Base-by-base conservation (phyloP, 1,140 invertebrate genomes). In the Holotrichia oblita region DNA sequence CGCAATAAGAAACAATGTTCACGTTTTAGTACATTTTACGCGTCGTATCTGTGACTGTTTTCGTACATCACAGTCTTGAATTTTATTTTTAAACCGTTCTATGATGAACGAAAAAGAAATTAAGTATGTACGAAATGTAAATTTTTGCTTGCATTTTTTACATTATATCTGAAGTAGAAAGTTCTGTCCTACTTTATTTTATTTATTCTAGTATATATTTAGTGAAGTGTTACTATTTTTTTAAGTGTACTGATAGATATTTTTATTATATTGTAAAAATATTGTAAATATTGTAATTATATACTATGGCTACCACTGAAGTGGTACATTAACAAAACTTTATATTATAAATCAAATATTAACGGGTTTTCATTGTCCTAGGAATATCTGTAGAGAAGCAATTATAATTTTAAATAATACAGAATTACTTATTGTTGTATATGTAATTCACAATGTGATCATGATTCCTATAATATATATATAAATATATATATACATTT, bases 401-500 rank as follows among this genome's bases (percentile, higher is more conserved):
- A 22, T 69, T 69, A 69, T 69, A 22, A 55, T 55, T 55, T 17
- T 17, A 10, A 69, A 69, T 34, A 34, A 69, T 24, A 48, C n/a
- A 69, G 61, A 69, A 27, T 69, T 69, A 69, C 61, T 69, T 69
- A 69, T 69, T 69, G 22, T 69, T 27, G 27, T 69, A 69, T 27
- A 69, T 69, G 61, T 69, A 69, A 69, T 69, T 69, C 61, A 69
- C 2, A 69, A 69, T 69, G 61, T 69, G 61, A 69, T 69, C 20
- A 69, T 69, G 22, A 69, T 69, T 69, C 61, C 61, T 69, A 69
- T 73, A 80, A 80, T 76, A 74, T 59, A 34, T 34, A 34, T 34
- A 34, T 34, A 34, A 79, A 81, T 75, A 73, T 75, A 79, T 79
- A 77, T 74, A 79, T 78, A 79, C 72, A 20, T 79, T 42, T 73